A percentile compares a stretch with the other conserved stretches of the same genome.
These are phyloP conservation scores for Smutsia gigantea DNA, from an alignment of 2,797 vertebrate genomes.

Conservation along the genomic window DNA sequence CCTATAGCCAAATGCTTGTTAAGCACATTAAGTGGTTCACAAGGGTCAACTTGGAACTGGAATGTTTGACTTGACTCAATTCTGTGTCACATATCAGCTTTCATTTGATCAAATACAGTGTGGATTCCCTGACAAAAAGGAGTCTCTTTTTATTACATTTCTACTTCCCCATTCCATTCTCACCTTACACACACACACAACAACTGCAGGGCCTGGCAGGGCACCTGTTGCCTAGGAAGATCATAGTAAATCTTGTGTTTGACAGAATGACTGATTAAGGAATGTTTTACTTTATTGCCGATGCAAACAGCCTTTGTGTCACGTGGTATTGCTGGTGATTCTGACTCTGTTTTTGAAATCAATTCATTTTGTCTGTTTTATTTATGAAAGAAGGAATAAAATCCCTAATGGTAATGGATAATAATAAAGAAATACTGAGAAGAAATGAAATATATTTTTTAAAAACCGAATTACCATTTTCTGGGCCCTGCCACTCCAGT, in stretches of 20 bases:
- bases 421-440: neutral
- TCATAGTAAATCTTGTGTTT: neutral
- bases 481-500: neutral
- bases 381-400: conserved; percentile 35
- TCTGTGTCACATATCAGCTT: neutral
- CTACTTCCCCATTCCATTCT: neutral
- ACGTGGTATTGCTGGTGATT: neutral
- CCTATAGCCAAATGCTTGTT: neutral
- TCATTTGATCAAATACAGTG: neutral
- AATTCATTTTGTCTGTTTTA: neutral
- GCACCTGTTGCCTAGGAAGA: neutral
- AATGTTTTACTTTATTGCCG: neutral
- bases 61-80: neutral
- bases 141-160: neutral
- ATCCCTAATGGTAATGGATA: neutral
- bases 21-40: neutral
- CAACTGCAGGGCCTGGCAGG: neutral
- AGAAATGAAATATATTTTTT: neutral
- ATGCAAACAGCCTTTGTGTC: neutral
- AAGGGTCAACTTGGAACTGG: neutral
- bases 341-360: conserved; percentile 10
- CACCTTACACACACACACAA: neutral
- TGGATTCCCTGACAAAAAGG: neutral
- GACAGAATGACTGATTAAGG: conserved; percentile 6
- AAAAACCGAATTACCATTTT: neutral